Conservation (phyloP, 2,113 vertebrate species). For the Triplophysa rosa region DNA sequence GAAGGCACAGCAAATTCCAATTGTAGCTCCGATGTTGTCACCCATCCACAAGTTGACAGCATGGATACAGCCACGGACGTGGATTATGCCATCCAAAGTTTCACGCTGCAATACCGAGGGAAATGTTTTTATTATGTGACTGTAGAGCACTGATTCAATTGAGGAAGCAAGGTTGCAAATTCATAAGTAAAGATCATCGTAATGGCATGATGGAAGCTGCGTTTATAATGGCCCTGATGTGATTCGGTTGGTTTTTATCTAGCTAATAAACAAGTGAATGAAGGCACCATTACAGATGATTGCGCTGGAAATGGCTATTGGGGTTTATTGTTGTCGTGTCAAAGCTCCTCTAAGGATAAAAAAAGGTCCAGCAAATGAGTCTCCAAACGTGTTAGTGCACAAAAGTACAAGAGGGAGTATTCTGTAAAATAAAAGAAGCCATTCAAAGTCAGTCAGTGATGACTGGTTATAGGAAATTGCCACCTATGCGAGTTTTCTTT, state of each 20-base stretch:
- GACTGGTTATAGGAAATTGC: neutral
- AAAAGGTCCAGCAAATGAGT: neutral
- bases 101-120: constrained; percentile 72
- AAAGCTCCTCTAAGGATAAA: neutral
- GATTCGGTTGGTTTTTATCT: constrained; percentile 25
- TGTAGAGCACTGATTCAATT: neutral
- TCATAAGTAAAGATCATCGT: neutral
- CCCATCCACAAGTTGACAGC: constrained; percentile 87
- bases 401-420: neutral
- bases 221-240: constrained; percentile 14
- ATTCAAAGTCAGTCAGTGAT: neutral
- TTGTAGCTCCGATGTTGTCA: constrained; percentile 82
- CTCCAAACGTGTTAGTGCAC: neutral
- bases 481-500: neutral
- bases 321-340: constrained; percentile 1
- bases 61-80: constrained; percentile 89
- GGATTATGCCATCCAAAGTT: constrained; percentile 75
- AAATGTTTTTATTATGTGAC: neutral
- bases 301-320: neutral
- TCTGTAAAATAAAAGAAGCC: neutral
- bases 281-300: constrained; percentile 19
- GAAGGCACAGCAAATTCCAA: constrained; percentile 80
- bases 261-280: constrained; percentile 12
- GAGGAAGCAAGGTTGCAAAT: neutral
- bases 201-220: constrained; percentile 29